Evolutionary conservation across 2,113 vertebrate species (phyloP).

Genomic region (Ailurus styani): DNA sequence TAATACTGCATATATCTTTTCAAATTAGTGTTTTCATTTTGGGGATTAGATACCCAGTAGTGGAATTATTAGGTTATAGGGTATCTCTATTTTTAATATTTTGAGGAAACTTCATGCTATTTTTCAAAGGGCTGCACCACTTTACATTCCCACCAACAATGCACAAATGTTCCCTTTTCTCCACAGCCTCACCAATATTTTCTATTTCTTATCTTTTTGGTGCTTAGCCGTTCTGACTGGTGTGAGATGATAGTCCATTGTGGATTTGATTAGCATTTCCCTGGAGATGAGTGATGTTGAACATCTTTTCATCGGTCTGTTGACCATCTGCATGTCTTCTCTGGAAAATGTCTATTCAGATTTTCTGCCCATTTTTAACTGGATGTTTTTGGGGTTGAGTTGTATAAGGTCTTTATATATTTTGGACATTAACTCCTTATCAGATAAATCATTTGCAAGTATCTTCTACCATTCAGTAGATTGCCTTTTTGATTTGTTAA

Average conservation of each 20-base stretch:
- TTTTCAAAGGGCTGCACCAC: background rate
- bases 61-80: background rate
- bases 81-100: background rate
- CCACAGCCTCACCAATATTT: background rate
- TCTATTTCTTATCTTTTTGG: background rate
- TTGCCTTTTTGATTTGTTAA: background rate
- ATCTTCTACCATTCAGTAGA: background rate
- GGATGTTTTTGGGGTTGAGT: background rate
- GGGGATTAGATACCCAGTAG: background rate
- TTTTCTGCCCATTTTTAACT: background rate
- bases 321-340: background rate
- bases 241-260: background rate
- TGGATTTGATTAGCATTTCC: background rate
- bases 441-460: background rate
- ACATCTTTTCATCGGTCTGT: background rate
- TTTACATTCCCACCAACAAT: background rate
- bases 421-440: background rate
- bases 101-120: background rate
- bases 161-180: background rate
- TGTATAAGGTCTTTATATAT: background rate
- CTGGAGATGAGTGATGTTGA: background rate
- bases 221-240: background rate
- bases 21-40: background rate
- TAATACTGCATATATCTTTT: background rate
- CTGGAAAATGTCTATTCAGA: background rate